Base-by-base conservation (phyloP, 2,113 vertebrate species). In the Zonotrichia leucophrys region DNA sequence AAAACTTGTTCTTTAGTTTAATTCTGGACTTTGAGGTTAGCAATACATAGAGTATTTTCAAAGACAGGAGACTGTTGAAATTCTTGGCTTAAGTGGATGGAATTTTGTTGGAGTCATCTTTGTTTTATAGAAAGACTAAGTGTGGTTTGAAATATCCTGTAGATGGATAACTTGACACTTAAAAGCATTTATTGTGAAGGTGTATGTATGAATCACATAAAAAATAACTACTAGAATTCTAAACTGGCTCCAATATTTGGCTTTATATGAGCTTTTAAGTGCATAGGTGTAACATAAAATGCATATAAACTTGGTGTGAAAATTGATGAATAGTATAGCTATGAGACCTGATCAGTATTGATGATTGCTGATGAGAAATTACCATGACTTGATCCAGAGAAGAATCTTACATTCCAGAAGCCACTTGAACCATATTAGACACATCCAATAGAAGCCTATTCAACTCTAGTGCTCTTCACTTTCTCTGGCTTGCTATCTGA, bases 361-460 rank as follows among this genome's bases (percentile, higher is more conserved):
- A 90, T 63, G 50, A 56, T 31, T 89, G 33, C 64, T 84, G 76
- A 91, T 67, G 31, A 89, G 37, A 25, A 85, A 49, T 89, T 90
- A 81, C 30, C 3, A 19, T 44, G 28, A 35, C 76, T 89, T 52
- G 72, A 67, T 90, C 59, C 63, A 94, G 72, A 66, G 33, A 67
- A 93, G 35, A 46, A 75, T 66, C 30, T 66, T 77, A 47, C 14
- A 62, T 88, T 93, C 56, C 73, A 89, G 52, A 89, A 96, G 18
- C 39, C 73, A 78, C 77, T 89, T 86, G 76, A 92, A 70, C 59
- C 39, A 39, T 83, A 92, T 88, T 59, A 94, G 91, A 82, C 62
- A 95, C 52, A 78, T 91, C 39, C 69, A 70, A 81, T 89, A 95
- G 90, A 83, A 86, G 9, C n/a, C 55, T 80, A 50, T 88, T 94